phyloP scores from a whole-genome alignment of 2,113 vertebrate species.

The Bucco capensis region DNA sequence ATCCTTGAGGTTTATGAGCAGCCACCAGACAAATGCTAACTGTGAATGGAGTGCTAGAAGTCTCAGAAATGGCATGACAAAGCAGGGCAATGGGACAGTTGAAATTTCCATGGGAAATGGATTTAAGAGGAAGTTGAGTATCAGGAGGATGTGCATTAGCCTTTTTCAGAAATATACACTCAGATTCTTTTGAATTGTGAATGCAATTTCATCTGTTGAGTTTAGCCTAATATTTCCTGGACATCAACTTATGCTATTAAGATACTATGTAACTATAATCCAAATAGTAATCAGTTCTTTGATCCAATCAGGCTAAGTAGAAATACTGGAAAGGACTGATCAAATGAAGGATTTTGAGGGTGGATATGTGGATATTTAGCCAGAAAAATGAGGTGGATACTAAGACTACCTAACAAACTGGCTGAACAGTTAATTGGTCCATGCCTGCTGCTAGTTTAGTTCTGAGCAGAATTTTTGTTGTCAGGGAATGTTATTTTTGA shows the following conservation, averaged over 20 bases:
- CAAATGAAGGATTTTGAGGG: not conserved
- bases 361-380: not conserved
- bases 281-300: not conserved
- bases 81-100: not conserved
- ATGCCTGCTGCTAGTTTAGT: not conserved
- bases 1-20: not conserved
- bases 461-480: not conserved
- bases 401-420: not conserved
- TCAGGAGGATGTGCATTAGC: not conserved
- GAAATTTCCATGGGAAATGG: not conserved
- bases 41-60: not conserved
- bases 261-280: not conserved
- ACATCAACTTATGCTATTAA: not conserved
- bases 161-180: not conserved
- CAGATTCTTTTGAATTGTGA: not conserved
- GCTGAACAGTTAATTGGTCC: not conserved
- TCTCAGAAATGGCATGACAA: not conserved
- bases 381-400: not conserved
- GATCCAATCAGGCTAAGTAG: not conserved
- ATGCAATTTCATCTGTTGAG: accelerated
- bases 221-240: not conserved
- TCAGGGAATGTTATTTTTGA: not conserved
- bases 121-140: not conserved
- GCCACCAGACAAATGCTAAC: not conserved
- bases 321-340: not conserved